These are phyloP conservation scores for Takifugu bimaculatus DNA, from an alignment of 2,113 vertebrate species.

Conservation along the genomic window DNA sequence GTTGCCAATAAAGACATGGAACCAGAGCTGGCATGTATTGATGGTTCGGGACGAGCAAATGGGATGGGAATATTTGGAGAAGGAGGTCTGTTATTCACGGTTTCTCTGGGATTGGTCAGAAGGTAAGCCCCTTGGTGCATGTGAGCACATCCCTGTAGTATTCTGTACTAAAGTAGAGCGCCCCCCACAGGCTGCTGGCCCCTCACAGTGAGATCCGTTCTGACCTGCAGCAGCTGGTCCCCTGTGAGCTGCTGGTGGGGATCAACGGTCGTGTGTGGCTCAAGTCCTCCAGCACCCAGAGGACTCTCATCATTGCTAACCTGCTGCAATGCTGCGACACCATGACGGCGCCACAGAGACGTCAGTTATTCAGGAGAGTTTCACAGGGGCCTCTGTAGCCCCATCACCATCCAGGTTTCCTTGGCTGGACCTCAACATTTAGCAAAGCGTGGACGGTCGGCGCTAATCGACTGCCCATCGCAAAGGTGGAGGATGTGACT, in stretches of 20 bases:
- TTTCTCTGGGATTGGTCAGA: slow-evolving; percentile 86
- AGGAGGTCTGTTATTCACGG: slow-evolving; percentile 86
- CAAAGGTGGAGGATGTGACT: no score
- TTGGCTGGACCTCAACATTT: no score
- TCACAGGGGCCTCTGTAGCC: slow-evolving; percentile 66
- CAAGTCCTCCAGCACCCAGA: slow-evolving; percentile 82
- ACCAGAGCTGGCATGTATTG: slow-evolving; percentile 91
- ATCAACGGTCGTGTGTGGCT: slow-evolving; percentile 94
- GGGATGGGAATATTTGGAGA: slow-evolving; percentile 91
- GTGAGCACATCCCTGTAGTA: background rate
- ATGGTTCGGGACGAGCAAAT: slow-evolving; percentile 85
- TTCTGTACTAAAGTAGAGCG: background rate
- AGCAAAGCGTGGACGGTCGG: no score
- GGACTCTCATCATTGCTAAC: slow-evolving; percentile 87
- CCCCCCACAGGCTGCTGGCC: slow-evolving; percentile 76
- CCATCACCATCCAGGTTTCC: no score
- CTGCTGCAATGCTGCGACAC: slow-evolving; percentile 89
- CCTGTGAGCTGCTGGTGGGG: slow-evolving; percentile 86
- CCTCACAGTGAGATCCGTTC: slow-evolving; percentile 83
- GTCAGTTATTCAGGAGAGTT: slow-evolving; percentile 76
- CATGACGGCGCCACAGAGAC: slow-evolving; percentile 85
- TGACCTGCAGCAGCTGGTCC: slow-evolving; percentile 84
- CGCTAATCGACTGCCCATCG: no score
- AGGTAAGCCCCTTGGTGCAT: slow-evolving; percentile 47
- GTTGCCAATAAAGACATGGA: slow-evolving; percentile 97